Percentiles rank a stretch among this genome's conserved stretches.
Evolutionary conservation across 2,888 invertebrate species (phyloP).

Genomic region (Proisotoma minuta): DNA sequence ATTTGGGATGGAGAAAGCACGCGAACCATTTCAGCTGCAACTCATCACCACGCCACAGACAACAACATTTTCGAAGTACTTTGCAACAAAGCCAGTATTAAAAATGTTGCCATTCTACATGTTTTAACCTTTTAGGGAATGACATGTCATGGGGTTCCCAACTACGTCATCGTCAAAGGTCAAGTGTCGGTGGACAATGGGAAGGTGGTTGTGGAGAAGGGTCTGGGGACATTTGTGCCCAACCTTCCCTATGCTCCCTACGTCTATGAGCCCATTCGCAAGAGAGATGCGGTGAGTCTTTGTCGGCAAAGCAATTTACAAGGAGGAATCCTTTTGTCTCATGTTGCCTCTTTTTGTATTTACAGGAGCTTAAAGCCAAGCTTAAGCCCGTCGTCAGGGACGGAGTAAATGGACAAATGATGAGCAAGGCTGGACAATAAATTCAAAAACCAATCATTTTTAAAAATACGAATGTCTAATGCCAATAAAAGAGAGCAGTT

Average conservation of each 20-base stretch:
- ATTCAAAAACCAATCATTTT: background rate
- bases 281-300: conserved; percentile 56
- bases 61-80: conserved; percentile 93
- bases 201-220: conserved; percentile 82
- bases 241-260: conserved; percentile 69
- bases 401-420: conserved; percentile 45
- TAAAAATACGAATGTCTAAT: too few relatives aligned
- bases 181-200: conserved; percentile 88
- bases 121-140: conserved; percentile 13
- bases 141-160: conserved; percentile 66
- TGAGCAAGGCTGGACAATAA: conserved; percentile 43
- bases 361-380: conserved; percentile 17
- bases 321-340: too few relatives aligned
- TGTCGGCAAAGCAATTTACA: too few relatives aligned
- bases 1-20: conserved; percentile 89
- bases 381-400: conserved; percentile 40
- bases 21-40: conserved; percentile 80
- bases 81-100: background rate
- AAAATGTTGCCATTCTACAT: background rate
- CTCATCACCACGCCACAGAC: conserved; percentile 87
- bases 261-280: conserved; percentile 63
- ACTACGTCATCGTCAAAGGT: conserved; percentile 86
- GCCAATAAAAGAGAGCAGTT: too few relatives aligned
- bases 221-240: conserved; percentile 80
- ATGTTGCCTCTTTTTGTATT: background rate